Evolutionary conservation across 1,140 invertebrate genomes (phyloP).

Genomic region (Euwallacea similis): DNA sequence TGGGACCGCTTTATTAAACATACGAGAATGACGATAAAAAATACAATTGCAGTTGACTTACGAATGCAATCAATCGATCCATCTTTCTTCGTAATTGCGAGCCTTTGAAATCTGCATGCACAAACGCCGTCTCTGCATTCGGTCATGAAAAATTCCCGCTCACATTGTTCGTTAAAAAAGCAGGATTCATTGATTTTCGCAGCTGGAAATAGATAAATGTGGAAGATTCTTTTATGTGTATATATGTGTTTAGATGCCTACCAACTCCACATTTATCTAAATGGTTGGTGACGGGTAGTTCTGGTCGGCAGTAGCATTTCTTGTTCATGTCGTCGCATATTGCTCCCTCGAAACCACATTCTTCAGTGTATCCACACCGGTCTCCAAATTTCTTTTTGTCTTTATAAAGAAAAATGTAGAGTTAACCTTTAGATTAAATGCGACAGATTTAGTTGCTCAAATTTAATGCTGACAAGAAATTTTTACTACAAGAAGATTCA

Average conservation of each 20-base stretch:
- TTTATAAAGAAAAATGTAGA: slow-evolving; percentile 36
- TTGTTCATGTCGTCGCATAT: slow-evolving; percentile 68
- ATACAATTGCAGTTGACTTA: slow-evolving; percentile 53
- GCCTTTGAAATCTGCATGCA: slow-evolving; percentile 75
- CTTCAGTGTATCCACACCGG: slow-evolving; percentile 65
- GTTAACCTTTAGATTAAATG: not conserved
- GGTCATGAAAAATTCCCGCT: slow-evolving; percentile 66
- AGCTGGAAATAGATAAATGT: slow-evolving; percentile 60
- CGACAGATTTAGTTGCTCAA: not conserved
- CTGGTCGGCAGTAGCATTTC: slow-evolving; percentile 70
- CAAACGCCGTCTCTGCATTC: slow-evolving; percentile 77
- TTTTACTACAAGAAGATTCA: not conserved
- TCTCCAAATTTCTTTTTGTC: slow-evolving; percentile 68
- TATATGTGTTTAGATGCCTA: slow-evolving; percentile 55
- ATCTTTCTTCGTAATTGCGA: slow-evolving; percentile 65
- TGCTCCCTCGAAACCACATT: slow-evolving; percentile 74
- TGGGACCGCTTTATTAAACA: slow-evolving; percentile 26
- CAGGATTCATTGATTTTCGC: slow-evolving; percentile 77
- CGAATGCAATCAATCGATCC: slow-evolving; percentile 71
- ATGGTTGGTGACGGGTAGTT: slow-evolving; percentile 74
- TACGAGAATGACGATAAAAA: slow-evolving; percentile 2
- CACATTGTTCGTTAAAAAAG: slow-evolving; percentile 80
- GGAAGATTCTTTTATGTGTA: not conserved
- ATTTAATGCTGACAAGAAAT: not conserved
- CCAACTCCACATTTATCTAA: slow-evolving; percentile 81